Evolutionary conservation across 1,140 invertebrate genomes (phyloP).

Genomic region (Drosophila equinoxialis): DNA sequence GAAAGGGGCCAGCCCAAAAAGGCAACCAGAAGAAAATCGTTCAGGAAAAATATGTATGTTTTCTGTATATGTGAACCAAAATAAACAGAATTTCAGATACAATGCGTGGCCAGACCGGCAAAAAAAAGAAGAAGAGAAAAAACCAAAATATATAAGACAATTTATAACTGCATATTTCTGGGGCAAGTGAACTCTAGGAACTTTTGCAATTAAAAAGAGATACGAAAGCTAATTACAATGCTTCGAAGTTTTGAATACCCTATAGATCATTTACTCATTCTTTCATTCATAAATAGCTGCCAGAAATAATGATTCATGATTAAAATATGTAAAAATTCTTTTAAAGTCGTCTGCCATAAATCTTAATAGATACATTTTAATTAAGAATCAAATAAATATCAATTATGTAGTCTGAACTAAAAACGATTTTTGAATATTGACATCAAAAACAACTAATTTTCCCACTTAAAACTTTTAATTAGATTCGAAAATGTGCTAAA

Average conservation of each 20-base stretch:
- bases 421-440: no score
- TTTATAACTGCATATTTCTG: slow-evolving; percentile 46
- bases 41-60: slow-evolving; percentile 21
- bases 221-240: slow-evolving; percentile 27
- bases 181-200: slow-evolving; percentile 57
- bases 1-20: slow-evolving; percentile 34
- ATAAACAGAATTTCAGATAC: slow-evolving; percentile 52
- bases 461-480: no score
- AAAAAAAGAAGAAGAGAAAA: slow-evolving; percentile 13
- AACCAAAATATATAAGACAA: slow-evolving; percentile 34
- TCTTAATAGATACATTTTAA: no score
- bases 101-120: slow-evolving; percentile 46
- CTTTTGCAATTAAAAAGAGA: slow-evolving; percentile 57
- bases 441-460: no score
- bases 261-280: background rate
- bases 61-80: slow-evolving; percentile 48
- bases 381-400: no score
- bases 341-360: no score
- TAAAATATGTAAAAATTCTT: background rate
- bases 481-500: no score
- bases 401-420: no score
- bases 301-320: background rate
- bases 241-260: background rate
- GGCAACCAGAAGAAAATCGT: slow-evolving; percentile 24
- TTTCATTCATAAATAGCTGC: background rate